Conservation (phyloP, 2,797 vertebrate genomes). For the Pipistrellus pygmaeus region DNA sequence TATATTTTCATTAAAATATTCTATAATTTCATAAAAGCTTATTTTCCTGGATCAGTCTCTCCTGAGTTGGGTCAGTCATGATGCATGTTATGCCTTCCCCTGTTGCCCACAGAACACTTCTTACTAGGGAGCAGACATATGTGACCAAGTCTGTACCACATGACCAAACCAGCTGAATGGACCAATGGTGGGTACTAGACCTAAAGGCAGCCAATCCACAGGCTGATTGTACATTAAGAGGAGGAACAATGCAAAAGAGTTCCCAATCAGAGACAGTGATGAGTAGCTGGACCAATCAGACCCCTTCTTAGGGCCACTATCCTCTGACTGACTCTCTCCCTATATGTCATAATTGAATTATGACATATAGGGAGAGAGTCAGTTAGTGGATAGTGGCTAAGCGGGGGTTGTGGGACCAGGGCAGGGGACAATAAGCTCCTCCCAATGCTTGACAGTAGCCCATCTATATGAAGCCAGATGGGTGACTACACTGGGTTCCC, state of each 20-base stretch:
- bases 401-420: not conserved
- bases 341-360: not conserved
- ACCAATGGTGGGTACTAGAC: fast-evolving
- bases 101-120: not conserved
- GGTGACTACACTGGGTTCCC: not conserved
- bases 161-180: not conserved
- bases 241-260: not conserved
- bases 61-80: not conserved
- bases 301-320: not conserved
- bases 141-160: not conserved
- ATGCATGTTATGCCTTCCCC: not conserved
- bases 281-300: not conserved
- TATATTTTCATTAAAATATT: conserved; percentile 15
- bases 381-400: not conserved
- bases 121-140: not conserved
- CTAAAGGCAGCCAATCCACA: not conserved
- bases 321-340: no score
- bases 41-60: not conserved
- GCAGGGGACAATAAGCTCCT: not conserved
- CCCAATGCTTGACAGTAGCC: no score
- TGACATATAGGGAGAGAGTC: not conserved
- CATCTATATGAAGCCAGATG: not conserved
- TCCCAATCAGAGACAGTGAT: not conserved
- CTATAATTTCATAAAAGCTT: not conserved
- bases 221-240: not conserved